Conservation (phyloP, 1,140 invertebrate species). For the Conus ventricosus region DNA sequence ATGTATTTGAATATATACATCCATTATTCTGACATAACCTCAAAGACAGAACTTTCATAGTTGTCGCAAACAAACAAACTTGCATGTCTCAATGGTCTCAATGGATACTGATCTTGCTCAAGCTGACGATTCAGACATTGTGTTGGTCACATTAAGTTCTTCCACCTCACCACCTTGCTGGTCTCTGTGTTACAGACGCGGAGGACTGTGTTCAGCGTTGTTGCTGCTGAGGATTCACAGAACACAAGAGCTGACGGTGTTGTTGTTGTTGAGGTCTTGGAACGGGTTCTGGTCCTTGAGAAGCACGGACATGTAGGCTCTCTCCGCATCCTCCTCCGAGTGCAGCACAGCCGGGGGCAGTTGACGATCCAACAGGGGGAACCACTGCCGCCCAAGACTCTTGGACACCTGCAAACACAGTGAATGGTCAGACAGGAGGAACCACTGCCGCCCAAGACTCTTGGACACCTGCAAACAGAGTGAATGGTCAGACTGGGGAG, state of each 20-base stretch:
- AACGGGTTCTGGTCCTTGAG: slow-evolving; percentile 59
- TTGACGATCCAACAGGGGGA: slow-evolving; percentile 59
- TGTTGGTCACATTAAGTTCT: too few relatives aligned
- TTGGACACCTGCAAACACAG: slow-evolving; percentile 64
- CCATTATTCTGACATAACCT: too few relatives aligned
- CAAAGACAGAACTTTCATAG: too few relatives aligned
- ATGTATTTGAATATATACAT: too few relatives aligned
- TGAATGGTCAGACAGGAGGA: slow-evolving; percentile 60
- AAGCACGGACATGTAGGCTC: slow-evolving; percentile 66
- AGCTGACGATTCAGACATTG: too few relatives aligned
- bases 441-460: slow-evolving; percentile 63
- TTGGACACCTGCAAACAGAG: slow-evolving; percentile 62
- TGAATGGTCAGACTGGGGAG: slow-evolving; percentile 58
- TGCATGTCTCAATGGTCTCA: too few relatives aligned
- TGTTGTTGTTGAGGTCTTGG: slow-evolving; percentile 18
- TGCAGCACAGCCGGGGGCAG: slow-evolving; percentile 67
- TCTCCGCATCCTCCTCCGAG: slow-evolving; percentile 69
- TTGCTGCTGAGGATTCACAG: background rate
- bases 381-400: slow-evolving; percentile 63
- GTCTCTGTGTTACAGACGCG: too few relatives aligned
- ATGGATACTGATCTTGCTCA: too few relatives aligned
- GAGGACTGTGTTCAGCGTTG: background rate
- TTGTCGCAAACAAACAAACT: too few relatives aligned
- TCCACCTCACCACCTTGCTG: too few relatives aligned
- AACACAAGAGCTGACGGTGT: background rate